Evolutionary conservation across 2,888 invertebrate genomes (phyloP).

Genomic region (Escarpia spicata): DNA sequence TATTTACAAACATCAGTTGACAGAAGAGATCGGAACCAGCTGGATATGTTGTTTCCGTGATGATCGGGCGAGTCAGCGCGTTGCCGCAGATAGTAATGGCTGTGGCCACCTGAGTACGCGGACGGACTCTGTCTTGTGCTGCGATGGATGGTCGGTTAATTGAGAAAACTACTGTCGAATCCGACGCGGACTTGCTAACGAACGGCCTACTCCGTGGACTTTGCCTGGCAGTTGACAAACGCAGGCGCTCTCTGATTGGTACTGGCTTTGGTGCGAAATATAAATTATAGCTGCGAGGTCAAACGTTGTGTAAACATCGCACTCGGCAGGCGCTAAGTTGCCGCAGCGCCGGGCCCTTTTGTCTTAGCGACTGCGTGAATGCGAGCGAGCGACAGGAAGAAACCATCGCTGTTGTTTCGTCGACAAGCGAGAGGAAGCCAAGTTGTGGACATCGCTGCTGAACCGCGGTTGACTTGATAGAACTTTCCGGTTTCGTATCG

Average conservation of each 20-base stretch:
- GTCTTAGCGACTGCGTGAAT: not conserved
- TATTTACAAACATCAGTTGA: constrained; percentile 2
- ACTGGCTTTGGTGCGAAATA: constrained; percentile 16
- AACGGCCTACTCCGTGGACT: not conserved
- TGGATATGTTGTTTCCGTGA: constrained; percentile 13
- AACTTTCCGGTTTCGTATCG: not conserved
- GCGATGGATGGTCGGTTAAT: constrained; percentile 9
- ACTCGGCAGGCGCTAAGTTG: not conserved
- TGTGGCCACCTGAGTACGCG: not conserved
- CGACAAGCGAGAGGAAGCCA: not conserved
- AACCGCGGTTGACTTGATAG: not conserved
- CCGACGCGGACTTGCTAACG: not conserved
- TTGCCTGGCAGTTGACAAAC: constrained; percentile 16
- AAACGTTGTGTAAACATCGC: constrained; percentile 16
- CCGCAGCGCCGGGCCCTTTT: not conserved
- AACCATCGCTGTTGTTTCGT: not conserved
- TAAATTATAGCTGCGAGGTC: constrained; percentile 9
- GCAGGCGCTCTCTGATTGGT: not conserved
- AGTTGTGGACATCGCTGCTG: not conserved
- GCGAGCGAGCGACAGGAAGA: not conserved
- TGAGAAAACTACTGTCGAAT: not conserved
- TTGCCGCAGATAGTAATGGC: not conserved
- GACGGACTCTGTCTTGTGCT: not conserved
- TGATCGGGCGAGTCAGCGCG: constrained; percentile 1
- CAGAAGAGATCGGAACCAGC: constrained; percentile 13